These are phyloP conservation scores for Glyptemys insculpta DNA, from an alignment of 2,797 vertebrate genomes.

Conservation along the genomic window DNA sequence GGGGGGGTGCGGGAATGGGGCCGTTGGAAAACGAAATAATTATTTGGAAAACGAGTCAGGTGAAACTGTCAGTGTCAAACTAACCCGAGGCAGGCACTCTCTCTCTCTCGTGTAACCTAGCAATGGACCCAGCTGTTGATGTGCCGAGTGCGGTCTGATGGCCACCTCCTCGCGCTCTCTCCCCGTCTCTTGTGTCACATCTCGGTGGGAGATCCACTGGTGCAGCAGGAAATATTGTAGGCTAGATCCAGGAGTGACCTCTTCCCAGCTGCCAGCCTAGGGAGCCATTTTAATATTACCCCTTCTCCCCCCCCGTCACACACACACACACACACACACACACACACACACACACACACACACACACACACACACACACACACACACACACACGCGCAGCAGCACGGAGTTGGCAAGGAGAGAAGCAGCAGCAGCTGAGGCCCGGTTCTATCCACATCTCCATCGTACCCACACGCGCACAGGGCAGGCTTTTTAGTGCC, in stretches of 20 bases:
- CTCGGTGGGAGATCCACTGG: neutral
- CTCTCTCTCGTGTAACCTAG: conserved; percentile 49
- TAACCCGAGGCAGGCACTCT: neutral
- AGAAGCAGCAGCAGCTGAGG: neutral
- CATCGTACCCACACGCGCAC: neutral
- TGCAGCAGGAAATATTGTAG: neutral
- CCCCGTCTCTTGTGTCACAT: neutral
- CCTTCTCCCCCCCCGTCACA: conserved; percentile 13
- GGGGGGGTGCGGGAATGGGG: neutral
- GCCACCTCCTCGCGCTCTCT: conserved; percentile 1
- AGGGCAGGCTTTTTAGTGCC: neutral
- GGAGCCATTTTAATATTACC: conserved; percentile 55
- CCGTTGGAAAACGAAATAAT: neutral
- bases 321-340: conserved; percentile 44
- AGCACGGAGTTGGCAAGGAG: neutral
- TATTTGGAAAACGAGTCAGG: neutral
- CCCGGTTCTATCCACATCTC: neutral
- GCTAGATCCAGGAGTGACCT: neutral
- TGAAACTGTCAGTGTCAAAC: neutral
- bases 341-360: conserved; percentile 35
- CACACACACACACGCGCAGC: conserved; percentile 46
- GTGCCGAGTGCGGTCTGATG: conserved; percentile 1
- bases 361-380: conserved; percentile 44
- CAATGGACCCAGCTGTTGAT: conserved; percentile 47
- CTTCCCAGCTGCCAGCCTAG: neutral